These are phyloP conservation scores for Laupala kohalensis DNA, from an alignment of 1,140 invertebrate genomes.

Conservation along the genomic window DNA sequence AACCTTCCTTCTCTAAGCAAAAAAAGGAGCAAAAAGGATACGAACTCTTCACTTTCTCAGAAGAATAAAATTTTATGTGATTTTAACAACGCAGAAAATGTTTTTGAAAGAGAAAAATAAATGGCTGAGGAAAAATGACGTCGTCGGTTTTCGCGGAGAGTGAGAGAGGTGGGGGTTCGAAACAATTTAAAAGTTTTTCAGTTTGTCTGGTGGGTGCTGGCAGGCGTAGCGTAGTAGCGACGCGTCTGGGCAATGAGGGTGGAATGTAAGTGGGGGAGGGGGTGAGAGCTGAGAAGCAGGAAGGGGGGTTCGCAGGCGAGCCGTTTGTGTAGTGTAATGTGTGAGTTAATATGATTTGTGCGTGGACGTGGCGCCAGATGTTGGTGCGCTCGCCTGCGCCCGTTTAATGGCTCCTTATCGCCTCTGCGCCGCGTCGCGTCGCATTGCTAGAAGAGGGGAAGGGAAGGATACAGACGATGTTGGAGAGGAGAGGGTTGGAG, in stretches of 20 bases:
- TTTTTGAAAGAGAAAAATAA: background rate
- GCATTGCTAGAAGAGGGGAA: background rate
- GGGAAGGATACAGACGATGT: background rate
- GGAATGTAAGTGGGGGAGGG: too few species aligned
- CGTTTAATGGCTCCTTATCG: background rate
- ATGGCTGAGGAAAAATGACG: background rate
- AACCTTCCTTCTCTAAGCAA: background rate
- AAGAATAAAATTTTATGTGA: background rate
- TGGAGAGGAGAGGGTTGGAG: background rate
- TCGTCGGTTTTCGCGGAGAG: background rate
- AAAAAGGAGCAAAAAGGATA: background rate
- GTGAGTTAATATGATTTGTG: background rate
- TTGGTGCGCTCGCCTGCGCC: background rate
- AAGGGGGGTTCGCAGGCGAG: background rate
- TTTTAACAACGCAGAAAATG: background rate
- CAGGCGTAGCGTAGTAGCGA: background rate
- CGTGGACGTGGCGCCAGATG: background rate
- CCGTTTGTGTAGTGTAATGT: background rate
- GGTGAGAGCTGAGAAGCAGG: background rate
- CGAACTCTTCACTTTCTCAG: background rate
- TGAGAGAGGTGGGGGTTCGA: background rate
- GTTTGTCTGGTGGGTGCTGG: background rate
- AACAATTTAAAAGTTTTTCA: background rate
- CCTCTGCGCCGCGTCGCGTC: background rate
- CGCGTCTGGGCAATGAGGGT: too few species aligned